A percentile compares a stretch with the other conserved stretches of the same genome.
Evolutionary conservation across 1,140 invertebrate genomes (phyloP).

Genomic region (Orius laevigatus): DNA sequence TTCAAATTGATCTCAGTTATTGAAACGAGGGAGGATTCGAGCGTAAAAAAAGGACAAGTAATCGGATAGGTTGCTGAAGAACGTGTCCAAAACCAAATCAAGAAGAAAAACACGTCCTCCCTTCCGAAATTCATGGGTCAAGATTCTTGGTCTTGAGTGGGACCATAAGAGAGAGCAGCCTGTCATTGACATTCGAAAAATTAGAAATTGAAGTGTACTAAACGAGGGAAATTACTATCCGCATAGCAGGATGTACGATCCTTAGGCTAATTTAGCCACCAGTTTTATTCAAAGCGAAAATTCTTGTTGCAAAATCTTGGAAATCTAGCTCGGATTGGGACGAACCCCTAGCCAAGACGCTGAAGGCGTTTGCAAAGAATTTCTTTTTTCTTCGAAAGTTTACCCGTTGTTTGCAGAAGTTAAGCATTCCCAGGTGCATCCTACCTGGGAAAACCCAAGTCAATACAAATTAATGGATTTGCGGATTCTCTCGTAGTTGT

Average conservation of each 20-base stretch:
- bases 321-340: constrained; percentile 23
- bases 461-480: constrained; percentile 20
- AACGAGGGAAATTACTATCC: constrained; percentile 20
- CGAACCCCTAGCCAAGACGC: constrained; percentile 20
- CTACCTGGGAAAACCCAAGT: neutral
- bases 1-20: constrained; percentile 13
- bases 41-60: constrained; percentile 16
- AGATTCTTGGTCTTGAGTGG: constrained; percentile 3
- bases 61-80: neutral
- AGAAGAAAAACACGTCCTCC: too few species aligned
- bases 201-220: constrained; percentile 18
- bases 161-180: neutral
- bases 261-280: constrained; percentile 23
- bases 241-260: constrained; percentile 23
- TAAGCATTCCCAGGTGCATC: constrained; percentile 19
- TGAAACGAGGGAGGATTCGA: constrained; percentile 17
- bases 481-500: constrained; percentile 24
- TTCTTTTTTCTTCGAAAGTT: constrained; percentile 9
- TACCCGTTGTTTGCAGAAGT: constrained; percentile 6
- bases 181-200: neutral
- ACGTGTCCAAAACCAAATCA: too few species aligned
- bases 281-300: constrained; percentile 20
- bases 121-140: neutral
- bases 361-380: constrained; percentile 17
- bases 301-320: constrained; percentile 24